Conservation (phyloP, 37 sponge, comb jelly and placozoan genomes). For the Ianthella basta region DNA sequence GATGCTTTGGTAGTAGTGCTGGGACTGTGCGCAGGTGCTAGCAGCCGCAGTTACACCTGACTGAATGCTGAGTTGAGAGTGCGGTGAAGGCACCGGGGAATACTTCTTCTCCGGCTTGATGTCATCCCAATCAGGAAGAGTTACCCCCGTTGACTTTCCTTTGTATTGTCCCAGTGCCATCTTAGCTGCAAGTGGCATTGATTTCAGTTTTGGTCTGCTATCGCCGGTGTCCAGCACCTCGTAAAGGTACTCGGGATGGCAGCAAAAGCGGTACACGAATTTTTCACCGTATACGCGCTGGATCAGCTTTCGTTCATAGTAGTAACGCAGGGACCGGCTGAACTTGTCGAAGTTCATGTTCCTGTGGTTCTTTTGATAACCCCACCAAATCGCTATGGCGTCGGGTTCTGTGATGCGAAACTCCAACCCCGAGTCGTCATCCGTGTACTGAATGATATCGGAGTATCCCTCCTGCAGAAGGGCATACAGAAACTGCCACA, state of each 20-base stretch:
- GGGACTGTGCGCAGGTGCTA: too few relatives aligned
- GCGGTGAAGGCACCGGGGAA: not conserved
- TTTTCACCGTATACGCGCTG: constrained; percentile 73
- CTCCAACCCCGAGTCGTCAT: constrained; percentile 51
- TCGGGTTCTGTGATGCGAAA: constrained; percentile 83
- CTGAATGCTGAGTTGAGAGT: not conserved
- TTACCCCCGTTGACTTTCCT: not conserved
- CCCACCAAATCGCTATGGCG: constrained; percentile 83
- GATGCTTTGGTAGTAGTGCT: too few relatives aligned
- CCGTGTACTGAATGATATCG: constrained; percentile 79
- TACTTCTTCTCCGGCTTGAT: not conserved
- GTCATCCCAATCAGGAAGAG: constrained; percentile 31
- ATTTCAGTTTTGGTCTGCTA: constrained; percentile 65
- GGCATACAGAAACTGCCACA: constrained; percentile 86
- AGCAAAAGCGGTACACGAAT: constrained; percentile 75
- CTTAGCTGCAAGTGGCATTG: constrained; percentile 46
- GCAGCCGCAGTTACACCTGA: not conserved
- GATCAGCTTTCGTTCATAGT: constrained; percentile 85
- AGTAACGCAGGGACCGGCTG: constrained; percentile 88
- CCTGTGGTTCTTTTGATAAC: constrained; percentile 71
- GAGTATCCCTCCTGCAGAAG: constrained; percentile 59
- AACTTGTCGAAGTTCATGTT: constrained; percentile 93
- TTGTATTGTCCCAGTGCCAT: not conserved
- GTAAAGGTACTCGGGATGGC: constrained; percentile 74
- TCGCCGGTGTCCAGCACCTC: constrained; percentile 58